Evolutionary conservation across 2,888 invertebrate genomes (phyloP), one percentile per base, ranked within the genome.

Genomic region (Lasius platythorax): DNA sequence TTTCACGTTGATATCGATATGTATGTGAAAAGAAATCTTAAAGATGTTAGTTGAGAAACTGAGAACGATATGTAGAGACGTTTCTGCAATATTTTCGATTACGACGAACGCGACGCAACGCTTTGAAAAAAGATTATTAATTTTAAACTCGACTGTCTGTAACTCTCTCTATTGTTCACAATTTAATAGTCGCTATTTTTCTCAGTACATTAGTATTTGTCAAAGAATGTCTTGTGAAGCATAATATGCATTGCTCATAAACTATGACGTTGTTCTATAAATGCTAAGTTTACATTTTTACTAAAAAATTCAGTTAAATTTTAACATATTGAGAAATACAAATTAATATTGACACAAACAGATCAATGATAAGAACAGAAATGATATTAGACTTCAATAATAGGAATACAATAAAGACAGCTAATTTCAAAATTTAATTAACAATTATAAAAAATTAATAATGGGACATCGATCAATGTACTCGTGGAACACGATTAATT

Each of bases 401-500:
- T 33, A 40, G 15, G 12, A 33, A 50, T 50, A 23, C 30, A 28
- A 70, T 70, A 61, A 46, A 61, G 46, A 50, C 46, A 6, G 18
- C 18, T 23, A 79, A 61, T 70, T 46, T 61, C 28, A 5, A 58
- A 63, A 15, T 53, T 72, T n/a, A 56, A 72, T 72, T 72, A 56
- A 37, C 23, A 53, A 23, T 70, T 6, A 33, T 43, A 79, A 58
- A 68, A 15, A 79, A 12, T 43, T 37, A 46, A 30, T 46, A 70
- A 46, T 33, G 6, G n/a, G 15, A 67, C 12, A 43, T 68, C 8
- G 63, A 68, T 43, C n/a, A 11, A 40, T 18, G 37, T 15, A 18
- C 12, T 12, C 37, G 30, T 83, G 84, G 63, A 88, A 82, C 82
- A 84, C 85, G 88, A 91, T 91, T 92, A 91, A 93, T 93, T 93